A percentile compares a stretch with the other conserved stretches of the same genome.
These are phyloP conservation scores for Silurus aristotelis DNA, from an alignment of 2,797 vertebrate species.

Conservation along the genomic window DNA sequence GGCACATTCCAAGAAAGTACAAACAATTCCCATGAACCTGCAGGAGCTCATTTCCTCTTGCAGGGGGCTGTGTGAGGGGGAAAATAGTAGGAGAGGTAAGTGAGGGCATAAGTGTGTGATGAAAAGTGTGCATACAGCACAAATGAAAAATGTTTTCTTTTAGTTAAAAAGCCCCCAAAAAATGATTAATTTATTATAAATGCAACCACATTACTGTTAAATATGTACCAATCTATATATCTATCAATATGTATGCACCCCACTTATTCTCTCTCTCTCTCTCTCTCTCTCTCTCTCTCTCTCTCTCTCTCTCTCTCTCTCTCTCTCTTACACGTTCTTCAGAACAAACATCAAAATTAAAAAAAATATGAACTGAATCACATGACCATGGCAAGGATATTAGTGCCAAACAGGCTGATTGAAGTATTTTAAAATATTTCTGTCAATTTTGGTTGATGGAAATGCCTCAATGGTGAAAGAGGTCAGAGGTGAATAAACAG, in stretches of 20 bases:
- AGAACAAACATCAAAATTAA: neutral
- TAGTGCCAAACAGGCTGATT: neutral
- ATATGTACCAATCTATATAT: too few species aligned
- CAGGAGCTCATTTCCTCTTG: constrained; percentile 64
- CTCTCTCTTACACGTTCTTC: neutral
- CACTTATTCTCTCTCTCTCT: neutral
- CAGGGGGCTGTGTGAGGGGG: constrained; percentile 19
- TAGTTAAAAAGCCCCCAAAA: too few species aligned
- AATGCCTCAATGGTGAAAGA: neutral
- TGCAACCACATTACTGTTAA: too few species aligned
- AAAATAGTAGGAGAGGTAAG: constrained; percentile 9
- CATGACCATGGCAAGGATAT: neutral
- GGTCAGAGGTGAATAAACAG: neutral
- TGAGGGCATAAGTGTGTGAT: constrained; percentile 7
- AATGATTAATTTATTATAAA: neutral
- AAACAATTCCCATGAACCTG: constrained; percentile 57
- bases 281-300: neutral
- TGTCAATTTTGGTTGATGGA: neutral
- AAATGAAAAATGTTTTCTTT: neutral
- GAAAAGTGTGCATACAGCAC: neutral
- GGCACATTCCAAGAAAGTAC: constrained; percentile 64
- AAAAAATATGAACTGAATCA: neutral
- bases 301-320: neutral
- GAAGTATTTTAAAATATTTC: neutral
- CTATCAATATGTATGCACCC: too few species aligned